Conservation (phyloP, 2,797 vertebrate species). For the Tinamus major region DNA sequence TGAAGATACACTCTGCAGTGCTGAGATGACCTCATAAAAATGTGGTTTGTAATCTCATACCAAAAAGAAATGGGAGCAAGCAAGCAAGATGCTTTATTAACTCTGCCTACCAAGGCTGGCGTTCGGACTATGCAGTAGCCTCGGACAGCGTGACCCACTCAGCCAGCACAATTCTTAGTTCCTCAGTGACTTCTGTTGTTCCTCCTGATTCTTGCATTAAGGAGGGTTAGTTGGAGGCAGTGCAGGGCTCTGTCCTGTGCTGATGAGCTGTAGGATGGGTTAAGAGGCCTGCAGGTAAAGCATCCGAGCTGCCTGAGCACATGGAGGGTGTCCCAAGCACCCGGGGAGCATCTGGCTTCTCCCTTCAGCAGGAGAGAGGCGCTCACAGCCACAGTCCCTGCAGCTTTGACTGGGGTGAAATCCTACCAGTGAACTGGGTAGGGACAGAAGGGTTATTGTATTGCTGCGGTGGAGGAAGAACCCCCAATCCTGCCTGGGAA, state of each 20-base stretch:
- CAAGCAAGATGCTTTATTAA: slow-evolving; percentile 52
- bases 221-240: background rate
- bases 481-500: background rate
- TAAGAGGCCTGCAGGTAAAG: background rate
- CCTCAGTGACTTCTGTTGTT: background rate
- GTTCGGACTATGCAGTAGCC: background rate
- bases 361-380: background rate
- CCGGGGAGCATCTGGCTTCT: background rate
- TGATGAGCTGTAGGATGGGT: background rate
- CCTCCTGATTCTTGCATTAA: background rate
- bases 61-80: background rate
- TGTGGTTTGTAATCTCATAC: slow-evolving; percentile 20
- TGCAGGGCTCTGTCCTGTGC: background rate
- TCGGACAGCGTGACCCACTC: background rate
- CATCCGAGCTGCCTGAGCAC: background rate
- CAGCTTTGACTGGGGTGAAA: background rate
- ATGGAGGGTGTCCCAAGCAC: background rate
- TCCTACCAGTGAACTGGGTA: background rate
- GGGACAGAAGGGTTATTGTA: background rate
- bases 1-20: slow-evolving; percentile 38
- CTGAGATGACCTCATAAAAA: slow-evolving; percentile 58
- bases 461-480: background rate
- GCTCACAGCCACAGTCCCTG: background rate
- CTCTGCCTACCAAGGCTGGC: slow-evolving; percentile 25
- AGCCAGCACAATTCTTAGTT: background rate